phyloP scores from a whole-genome alignment of 2,113 vertebrate genomes.

The Bungarus multicinctus region DNA sequence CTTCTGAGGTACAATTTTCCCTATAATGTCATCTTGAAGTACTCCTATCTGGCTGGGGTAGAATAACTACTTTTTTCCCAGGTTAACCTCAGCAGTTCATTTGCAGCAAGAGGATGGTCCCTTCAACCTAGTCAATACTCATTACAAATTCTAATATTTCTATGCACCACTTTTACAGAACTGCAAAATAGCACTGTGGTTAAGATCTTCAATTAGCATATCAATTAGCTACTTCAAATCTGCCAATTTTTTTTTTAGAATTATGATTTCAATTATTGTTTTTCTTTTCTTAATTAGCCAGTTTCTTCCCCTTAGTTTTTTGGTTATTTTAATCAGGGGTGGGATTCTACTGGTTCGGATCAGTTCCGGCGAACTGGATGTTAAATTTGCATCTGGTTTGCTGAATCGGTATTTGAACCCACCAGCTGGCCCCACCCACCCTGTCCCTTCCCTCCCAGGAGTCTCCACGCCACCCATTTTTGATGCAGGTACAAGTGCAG shows the following conservation, averaged over 20 bases:
- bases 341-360: no score
- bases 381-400: no score
- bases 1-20: background rate
- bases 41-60: background rate
- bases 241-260: background rate
- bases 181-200: background rate
- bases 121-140: background rate
- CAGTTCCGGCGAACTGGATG: no score
- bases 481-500: no score
- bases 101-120: background rate
- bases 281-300: background rate
- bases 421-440: no score
- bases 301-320: background rate
- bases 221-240: background rate
- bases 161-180: background rate
- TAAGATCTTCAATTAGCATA: background rate
- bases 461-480: no score
- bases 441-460: no score
- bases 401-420: no score
- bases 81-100: background rate
- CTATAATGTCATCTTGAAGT: background rate
- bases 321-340: background rate
- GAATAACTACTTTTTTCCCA: background rate
- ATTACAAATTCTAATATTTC: background rate
- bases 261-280: background rate